phyloP scores from a whole-genome alignment of 2,797 vertebrate genomes.

The Neopelma chrysocephalum region DNA sequence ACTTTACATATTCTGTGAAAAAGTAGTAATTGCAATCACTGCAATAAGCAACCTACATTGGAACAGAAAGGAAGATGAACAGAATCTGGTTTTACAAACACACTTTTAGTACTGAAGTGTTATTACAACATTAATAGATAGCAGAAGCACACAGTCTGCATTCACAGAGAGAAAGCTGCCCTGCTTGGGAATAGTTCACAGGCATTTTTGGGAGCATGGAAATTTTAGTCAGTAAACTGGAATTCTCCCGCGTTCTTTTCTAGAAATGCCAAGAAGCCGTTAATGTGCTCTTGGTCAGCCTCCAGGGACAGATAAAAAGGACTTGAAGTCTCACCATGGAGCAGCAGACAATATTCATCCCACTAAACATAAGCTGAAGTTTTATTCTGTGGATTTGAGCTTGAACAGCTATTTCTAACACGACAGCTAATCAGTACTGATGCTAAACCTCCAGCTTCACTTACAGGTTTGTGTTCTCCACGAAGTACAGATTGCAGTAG shows the following conservation, averaged over 20 bases:
- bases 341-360: neutral
- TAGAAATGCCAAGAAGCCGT: slow-evolving; percentile 16
- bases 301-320: neutral
- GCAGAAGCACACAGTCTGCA: slow-evolving; percentile 3
- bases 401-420: neutral
- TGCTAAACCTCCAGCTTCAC: neutral
- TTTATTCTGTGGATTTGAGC: neutral
- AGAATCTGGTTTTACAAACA: slow-evolving; percentile 13
- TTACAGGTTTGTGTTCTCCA: neutral
- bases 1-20: slow-evolving; percentile 20
- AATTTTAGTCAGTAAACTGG: neutral
- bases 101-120: neutral
- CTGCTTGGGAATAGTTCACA: neutral
- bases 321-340: neutral
- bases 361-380: neutral
- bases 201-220: neutral
- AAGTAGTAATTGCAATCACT: neutral
- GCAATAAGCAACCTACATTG: neutral
- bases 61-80: slow-evolving; percentile 19
- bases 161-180: slow-evolving; percentile 20
- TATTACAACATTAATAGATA: slow-evolving; percentile 34
- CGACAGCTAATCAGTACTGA: neutral
- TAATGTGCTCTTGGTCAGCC: neutral
- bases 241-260: neutral
- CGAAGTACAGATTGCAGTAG: neutral